phyloP scores from a whole-genome alignment of 2,888 invertebrate species.

The Actias luna region DNA sequence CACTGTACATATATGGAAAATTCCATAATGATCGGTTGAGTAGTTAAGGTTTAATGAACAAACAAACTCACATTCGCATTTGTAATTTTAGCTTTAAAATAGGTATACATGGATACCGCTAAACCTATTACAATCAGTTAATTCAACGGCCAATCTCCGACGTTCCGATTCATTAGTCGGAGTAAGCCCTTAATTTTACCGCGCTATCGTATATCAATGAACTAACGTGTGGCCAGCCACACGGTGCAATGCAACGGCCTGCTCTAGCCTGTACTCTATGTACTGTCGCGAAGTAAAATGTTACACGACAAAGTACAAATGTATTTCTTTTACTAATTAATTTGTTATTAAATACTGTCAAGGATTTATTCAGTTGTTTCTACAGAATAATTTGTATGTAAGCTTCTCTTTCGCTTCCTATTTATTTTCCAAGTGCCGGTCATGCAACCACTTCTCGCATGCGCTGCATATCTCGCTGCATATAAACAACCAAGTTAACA shows the following conservation, averaged over 20 bases:
- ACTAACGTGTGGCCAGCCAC: conserved; percentile 6
- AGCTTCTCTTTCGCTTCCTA: neutral
- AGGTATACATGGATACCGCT: neutral
- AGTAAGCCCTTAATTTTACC: conserved; percentile 16
- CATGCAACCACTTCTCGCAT: neutral
- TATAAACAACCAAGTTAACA: conserved; percentile 5
- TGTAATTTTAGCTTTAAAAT: neutral
- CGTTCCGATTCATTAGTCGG: conserved; percentile 16
- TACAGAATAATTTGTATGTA: neutral
- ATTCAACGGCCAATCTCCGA: conserved; percentile 15
- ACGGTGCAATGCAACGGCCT: conserved; percentile 2
- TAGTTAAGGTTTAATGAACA: too few relatives aligned
- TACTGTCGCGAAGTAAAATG: conserved; percentile 5
- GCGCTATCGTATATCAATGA: conserved; percentile 19
- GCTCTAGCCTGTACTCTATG: conserved; percentile 11
- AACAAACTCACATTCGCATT: too few relatives aligned
- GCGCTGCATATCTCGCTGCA: neutral
- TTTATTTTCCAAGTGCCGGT: neutral
- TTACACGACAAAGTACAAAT: neutral
- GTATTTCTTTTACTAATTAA: neutral
- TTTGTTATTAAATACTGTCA: neutral
- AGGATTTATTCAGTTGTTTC: neutral
- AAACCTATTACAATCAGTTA: conserved; percentile 17
- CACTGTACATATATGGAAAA: too few relatives aligned
- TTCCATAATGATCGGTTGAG: too few relatives aligned